These are phyloP conservation scores for Mola mola DNA, from an alignment of 2,113 vertebrate genomes.

Conservation along the genomic window DNA sequence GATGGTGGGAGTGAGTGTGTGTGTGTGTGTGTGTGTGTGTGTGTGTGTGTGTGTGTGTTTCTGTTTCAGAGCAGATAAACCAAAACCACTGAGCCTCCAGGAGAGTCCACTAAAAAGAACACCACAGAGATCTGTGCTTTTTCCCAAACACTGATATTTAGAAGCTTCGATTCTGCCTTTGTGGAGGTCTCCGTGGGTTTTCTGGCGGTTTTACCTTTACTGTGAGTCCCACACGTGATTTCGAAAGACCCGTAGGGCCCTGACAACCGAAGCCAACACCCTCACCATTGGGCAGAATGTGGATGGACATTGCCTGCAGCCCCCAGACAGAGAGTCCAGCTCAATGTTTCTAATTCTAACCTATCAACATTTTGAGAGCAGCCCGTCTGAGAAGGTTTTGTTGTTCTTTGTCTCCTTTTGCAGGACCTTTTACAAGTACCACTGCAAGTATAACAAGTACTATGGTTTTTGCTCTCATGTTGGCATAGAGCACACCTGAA, in stretches of 20 bases:
- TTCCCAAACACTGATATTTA: slow-evolving; percentile 7
- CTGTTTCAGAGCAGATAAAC: slow-evolving; percentile 59
- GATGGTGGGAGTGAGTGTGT: slow-evolving; percentile 64
- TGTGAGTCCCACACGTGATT: not conserved
- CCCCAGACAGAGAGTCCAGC: not conserved
- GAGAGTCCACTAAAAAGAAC: slow-evolving; percentile 12
- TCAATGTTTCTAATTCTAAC: too few species aligned
- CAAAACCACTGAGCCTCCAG: slow-evolving; percentile 31
- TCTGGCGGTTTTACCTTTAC: not conserved
- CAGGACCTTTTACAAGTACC: too few species aligned
- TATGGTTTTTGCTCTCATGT: too few species aligned
- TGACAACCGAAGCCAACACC: too few species aligned
- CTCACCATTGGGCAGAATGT: too few species aligned
- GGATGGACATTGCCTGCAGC: too few species aligned
- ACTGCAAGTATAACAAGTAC: too few species aligned
- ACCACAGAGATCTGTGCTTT: not conserved
- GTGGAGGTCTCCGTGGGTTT: not conserved
- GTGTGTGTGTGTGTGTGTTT: slow-evolving; percentile 29
- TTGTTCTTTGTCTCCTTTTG: not conserved
- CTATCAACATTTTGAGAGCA: too few species aligned
- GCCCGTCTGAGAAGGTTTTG: not conserved
- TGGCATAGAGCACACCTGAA: too few species aligned
- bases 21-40: slow-evolving; percentile 16
- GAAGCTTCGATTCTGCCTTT: slow-evolving; percentile 5
- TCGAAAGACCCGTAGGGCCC: not conserved